A percentile compares a stretch with the other conserved stretches of the same genome.
Conservation (phyloP, 2,113 vertebrate species). For the Otus sunia region DNA sequence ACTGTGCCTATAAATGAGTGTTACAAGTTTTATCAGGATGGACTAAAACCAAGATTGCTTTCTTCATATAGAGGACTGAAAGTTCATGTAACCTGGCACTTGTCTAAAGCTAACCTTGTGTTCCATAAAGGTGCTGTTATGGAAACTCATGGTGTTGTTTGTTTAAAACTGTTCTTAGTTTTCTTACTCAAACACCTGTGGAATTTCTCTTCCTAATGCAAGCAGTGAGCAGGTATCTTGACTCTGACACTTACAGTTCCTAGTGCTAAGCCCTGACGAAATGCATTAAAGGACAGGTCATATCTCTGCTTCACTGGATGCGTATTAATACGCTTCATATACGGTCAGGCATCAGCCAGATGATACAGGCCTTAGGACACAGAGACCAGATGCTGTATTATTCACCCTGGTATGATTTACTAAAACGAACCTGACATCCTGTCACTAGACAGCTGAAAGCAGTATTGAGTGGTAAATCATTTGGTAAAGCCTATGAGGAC, state of each 20-base stretch:
- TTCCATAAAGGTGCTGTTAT: constrained; percentile 39
- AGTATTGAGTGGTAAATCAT: neutral
- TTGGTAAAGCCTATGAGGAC: neutral
- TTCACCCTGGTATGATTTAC: neutral
- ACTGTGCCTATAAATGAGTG: neutral
- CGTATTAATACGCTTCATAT: neutral
- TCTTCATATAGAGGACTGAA: constrained; percentile 26
- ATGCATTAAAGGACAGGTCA: neutral
- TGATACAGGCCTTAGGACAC: neutral
- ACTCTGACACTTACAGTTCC: neutral
- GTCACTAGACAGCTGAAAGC: neutral
- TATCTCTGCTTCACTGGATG: neutral
- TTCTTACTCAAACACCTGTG: neutral
- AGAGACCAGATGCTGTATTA: neutral
- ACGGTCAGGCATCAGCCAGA: neutral
- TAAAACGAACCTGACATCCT: neutral
- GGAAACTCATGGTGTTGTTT: neutral
- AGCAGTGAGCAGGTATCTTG: neutral
- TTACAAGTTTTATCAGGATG: neutral
- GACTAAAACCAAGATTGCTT: neutral
- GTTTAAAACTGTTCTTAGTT: neutral
- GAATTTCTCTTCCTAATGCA: neutral
- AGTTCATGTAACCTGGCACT: constrained; percentile 28
- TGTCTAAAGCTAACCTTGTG: neutral
- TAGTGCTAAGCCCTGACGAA: neutral